Conservation (phyloP, 2,888 invertebrate genomes). For the Flexamia atlantica region DNA sequence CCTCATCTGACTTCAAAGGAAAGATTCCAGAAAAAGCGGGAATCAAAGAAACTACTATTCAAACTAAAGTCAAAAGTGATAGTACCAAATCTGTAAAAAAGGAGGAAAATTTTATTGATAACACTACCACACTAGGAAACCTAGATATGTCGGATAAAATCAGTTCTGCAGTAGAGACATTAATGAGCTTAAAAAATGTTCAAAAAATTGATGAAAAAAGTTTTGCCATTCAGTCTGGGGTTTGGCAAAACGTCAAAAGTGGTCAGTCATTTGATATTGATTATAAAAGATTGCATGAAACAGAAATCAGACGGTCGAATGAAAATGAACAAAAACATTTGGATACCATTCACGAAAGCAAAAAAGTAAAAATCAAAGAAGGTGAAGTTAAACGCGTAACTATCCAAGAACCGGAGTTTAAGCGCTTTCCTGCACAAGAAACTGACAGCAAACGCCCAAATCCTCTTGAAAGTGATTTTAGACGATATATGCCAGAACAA, state of each 20-base stretch:
- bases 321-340: conserved; percentile 7
- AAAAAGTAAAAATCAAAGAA: conserved; percentile 29
- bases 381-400: conserved; percentile 34
- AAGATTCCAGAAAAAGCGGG: neutral
- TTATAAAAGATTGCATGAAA: conserved; percentile 4
- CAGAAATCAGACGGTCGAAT: neutral
- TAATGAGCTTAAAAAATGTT: conserved; percentile 45
- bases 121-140: neutral
- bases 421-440: neutral
- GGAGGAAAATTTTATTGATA: neutral
- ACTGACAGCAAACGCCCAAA: conserved; percentile 22
- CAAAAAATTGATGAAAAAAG: conserved; percentile 39
- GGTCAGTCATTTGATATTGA: conserved; percentile 18
- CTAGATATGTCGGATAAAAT: conserved; percentile 49
- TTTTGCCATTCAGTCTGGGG: neutral
- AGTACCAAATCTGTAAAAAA: neutral
- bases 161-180: conserved; percentile 29
- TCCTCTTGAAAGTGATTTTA: conserved; percentile 23
- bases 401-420: conserved; percentile 43
- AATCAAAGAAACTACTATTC: neutral
- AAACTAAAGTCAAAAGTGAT: conserved; percentile 19
- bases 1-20: neutral
- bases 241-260: conserved; percentile 1
- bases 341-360: neutral
- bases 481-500: conserved; percentile 22